These are phyloP conservation scores for Brachyptera risi DNA, from an alignment of 2,888 invertebrate genomes.

Conservation along the genomic window DNA sequence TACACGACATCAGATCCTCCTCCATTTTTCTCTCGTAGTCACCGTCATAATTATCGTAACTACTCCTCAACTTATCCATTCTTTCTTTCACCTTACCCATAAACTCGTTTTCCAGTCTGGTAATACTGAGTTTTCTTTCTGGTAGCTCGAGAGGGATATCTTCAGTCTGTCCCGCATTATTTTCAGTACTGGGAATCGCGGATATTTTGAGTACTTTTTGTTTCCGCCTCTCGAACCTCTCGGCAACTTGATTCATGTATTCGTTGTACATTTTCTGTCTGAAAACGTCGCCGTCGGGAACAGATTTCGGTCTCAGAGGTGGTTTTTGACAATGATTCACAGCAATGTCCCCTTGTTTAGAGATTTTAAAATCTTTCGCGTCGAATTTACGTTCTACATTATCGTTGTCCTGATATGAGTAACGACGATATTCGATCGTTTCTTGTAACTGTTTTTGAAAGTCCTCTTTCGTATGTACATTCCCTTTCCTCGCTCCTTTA, in stretches of 20 bases:
- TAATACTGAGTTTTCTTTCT: constrained; percentile 30
- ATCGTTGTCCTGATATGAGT: constrained; percentile 1
- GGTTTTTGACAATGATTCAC: constrained; percentile 39
- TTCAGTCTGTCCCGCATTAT: neutral
- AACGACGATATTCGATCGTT: neutral
- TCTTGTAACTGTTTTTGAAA: neutral
- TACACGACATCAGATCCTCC: constrained; percentile 17
- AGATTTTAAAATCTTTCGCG: constrained; percentile 46
- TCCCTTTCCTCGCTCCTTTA: neutral
- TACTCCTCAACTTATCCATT: constrained; percentile 63
- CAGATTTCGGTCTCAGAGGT: constrained; percentile 39
- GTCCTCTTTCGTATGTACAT: neutral
- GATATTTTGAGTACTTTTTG: constrained; percentile 55
- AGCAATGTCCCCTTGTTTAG: constrained; percentile 49
- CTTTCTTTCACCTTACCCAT: constrained; percentile 70
- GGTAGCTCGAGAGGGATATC: constrained; percentile 46
- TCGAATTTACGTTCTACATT: constrained; percentile 35
- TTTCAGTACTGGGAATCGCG: neutral
- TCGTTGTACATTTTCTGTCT: constrained; percentile 81
- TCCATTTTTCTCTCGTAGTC: constrained; percentile 43
- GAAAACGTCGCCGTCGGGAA: constrained; percentile 53
- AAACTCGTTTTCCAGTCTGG: constrained; percentile 64
- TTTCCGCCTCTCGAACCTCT: constrained; percentile 71
- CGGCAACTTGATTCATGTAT: constrained; percentile 73
- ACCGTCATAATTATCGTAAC: constrained; percentile 45